phyloP scores from a whole-genome alignment of 2,797 vertebrate genomes.

The Coluber constrictor region DNA sequence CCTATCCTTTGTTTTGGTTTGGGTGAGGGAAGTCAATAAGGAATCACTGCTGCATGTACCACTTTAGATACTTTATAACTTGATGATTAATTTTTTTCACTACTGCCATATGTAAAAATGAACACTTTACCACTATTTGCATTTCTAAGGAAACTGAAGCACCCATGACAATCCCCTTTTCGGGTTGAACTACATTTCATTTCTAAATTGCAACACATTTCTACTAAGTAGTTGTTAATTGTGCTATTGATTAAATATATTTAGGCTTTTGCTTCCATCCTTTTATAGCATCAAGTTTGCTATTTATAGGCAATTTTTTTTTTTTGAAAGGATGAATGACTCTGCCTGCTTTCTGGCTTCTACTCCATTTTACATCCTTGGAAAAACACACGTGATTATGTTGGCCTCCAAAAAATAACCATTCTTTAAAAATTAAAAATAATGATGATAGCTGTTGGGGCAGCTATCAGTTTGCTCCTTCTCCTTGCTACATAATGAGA shows the following conservation, averaged over 20 bases:
- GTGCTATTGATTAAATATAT: not conserved
- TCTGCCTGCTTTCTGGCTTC: not conserved
- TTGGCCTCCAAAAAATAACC: not conserved
- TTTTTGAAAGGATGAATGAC: not conserved
- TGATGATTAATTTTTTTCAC: not conserved
- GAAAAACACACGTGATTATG: not conserved
- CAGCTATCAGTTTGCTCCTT: not conserved
- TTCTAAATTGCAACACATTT: not conserved
- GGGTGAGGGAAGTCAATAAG: not conserved
- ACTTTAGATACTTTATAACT: not conserved
- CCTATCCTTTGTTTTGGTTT: not conserved
- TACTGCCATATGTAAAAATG: not conserved
- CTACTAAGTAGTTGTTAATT: not conserved
- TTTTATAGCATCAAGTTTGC: not conserved
- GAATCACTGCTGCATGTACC: not conserved
- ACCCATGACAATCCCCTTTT: not conserved
- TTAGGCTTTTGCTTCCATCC: not conserved
- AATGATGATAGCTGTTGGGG: not conserved
- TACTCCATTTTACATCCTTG: not conserved
- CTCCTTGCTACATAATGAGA: not conserved
- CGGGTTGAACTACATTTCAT: not conserved
- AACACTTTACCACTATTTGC: not conserved
- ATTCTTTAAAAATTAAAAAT: not conserved
- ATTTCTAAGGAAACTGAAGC: not conserved
- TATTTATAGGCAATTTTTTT: not conserved